phyloP scores from a whole-genome alignment of 2,888 invertebrate genomes.

The Oligia strigilis region DNA sequence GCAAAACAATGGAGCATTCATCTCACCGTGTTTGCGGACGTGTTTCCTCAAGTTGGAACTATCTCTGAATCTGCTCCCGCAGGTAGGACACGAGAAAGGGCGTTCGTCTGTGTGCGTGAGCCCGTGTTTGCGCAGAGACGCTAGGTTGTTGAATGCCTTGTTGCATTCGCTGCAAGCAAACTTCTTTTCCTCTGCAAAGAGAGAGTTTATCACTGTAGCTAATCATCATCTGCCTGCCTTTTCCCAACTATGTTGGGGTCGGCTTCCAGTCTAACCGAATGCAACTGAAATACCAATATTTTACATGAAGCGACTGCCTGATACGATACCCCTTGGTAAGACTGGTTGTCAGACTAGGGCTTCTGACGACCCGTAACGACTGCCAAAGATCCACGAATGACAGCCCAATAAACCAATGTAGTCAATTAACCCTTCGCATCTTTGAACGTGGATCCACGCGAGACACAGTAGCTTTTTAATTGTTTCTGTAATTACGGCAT shows the following conservation, averaged over 20 bases:
- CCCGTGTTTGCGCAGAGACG: slow-evolving; percentile 91
- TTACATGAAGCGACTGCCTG: no score
- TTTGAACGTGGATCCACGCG: background rate
- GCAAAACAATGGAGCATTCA: background rate
- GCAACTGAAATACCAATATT: no score
- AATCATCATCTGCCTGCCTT: background rate
- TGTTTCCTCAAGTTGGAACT: slow-evolving; percentile 93
- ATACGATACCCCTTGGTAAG: no score
- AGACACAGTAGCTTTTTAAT: background rate
- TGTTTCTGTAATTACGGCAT: background rate
- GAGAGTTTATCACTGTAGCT: background rate
- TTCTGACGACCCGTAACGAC: no score
- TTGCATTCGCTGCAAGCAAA: slow-evolving; percentile 91
- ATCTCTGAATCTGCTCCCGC: slow-evolving; percentile 91
- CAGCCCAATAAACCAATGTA: background rate
- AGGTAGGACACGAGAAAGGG: slow-evolving; percentile 91
- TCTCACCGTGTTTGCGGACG: slow-evolving; percentile 81
- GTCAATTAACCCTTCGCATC: background rate
- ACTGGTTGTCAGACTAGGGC: no score
- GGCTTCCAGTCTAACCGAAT: no score
- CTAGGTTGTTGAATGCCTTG: slow-evolving; percentile 91
- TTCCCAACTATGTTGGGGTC: no score
- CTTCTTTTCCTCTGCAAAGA: slow-evolving; percentile 85
- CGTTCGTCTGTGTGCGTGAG: slow-evolving; percentile 92
- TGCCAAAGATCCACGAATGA: no score